A percentile compares a stretch with the other conserved stretches of the same genome.
Evolutionary conservation across 2,797 vertebrate species (phyloP).

Genomic region (Myotis daubentonii): DNA sequence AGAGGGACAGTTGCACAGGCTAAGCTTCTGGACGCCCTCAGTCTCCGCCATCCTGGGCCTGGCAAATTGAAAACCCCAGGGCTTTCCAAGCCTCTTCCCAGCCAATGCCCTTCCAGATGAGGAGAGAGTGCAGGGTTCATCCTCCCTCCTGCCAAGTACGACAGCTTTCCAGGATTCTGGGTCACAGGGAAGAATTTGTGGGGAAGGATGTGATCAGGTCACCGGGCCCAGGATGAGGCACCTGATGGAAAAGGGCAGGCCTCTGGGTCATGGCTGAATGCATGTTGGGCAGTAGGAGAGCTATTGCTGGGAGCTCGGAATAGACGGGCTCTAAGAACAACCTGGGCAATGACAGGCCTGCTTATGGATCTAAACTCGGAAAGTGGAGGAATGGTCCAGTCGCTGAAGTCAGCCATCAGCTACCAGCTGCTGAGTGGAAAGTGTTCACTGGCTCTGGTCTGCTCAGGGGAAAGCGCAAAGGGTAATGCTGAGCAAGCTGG

Average conservation of each 20-base stretch:
- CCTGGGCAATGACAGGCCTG: neutral
- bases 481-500: neutral
- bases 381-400: neutral
- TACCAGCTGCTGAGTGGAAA: neutral
- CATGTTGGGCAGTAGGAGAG: neutral
- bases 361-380: neutral
- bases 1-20: neutral
- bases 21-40: neutral
- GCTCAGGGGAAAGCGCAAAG: conserved; percentile 53
- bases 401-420: neutral
- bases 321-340: neutral
- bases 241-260: neutral
- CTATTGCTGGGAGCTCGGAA: neutral
- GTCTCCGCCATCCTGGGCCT: neutral
- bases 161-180: conserved; percentile 39
- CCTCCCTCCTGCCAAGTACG: conserved; percentile 37
- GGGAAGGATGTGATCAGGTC: neutral
- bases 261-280: neutral
- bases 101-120: neutral
- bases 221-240: neutral
- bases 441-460: conserved; percentile 73
- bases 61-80: neutral
- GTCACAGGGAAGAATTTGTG: neutral
- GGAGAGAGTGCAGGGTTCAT: neutral
- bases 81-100: neutral